Evolutionary conservation across 1,140 invertebrate species (phyloP), one percentile per base, ranked within the genome.

Genomic region (Saccostrea echinata): DNA sequence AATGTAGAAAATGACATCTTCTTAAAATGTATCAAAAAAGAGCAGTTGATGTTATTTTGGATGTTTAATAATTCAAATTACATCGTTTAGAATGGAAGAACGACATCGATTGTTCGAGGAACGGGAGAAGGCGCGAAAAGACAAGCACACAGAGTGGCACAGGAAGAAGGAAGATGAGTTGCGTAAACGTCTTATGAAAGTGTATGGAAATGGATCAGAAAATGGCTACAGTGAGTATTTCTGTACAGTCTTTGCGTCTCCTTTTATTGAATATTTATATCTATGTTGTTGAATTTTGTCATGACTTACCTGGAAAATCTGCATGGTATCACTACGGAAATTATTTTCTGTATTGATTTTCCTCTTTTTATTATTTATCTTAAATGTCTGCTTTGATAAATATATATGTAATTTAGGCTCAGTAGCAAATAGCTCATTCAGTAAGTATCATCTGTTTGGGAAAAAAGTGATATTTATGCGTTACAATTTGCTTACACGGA

Each of bases 71-170:
- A 43, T 43, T 43, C 43, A 43, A 43, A 43, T 8, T 43, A 9
- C 9, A 8, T 43, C 13, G 57, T 84, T 21, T 30, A 89, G 88
- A 68, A 89, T 81, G 51, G 88, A 89, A 57, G 86, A 87, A 24
- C 64, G 84, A 35, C 86, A 89, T 43, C 53, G 51, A 16, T 81
- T 43, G 57, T 43, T 68, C 11, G 88, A 89, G 30, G 86, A 87
- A 43, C 24, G 27, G 9, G 88, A 89, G 4, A 87, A 87, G 71
- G 86, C 84, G 18, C 84, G 88, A 57, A 89, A 87, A 76, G 88
- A 87, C n/a, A 87, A 86, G 83, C 84, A 89, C 43, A 83, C 87
- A 51, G 86, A 89, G 16, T 89, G 88, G 88, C 76, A 84, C 16
- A 84, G 80, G 13, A 89, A 86, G 18, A 89, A 89, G 43, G 76